Evolutionary conservation across 2,113 vertebrate species (phyloP).

Genomic region (Toxotes chatareus): DNA sequence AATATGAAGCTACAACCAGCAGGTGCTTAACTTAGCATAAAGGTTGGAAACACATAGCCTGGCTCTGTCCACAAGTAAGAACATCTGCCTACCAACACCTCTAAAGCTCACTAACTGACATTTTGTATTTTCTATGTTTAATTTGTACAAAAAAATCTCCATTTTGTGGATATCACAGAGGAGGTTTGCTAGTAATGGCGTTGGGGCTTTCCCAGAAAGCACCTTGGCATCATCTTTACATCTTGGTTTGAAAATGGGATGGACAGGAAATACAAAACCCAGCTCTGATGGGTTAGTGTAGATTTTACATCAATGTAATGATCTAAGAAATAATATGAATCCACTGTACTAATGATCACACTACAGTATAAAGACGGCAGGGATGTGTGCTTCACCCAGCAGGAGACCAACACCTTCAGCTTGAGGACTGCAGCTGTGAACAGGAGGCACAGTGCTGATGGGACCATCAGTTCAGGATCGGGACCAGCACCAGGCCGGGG

Average conservation of each 20-base stretch:
- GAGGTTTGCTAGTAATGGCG: not conserved
- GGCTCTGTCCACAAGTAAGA: not conserved
- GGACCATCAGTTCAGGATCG: constrained; percentile 66
- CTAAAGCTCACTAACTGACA: not conserved
- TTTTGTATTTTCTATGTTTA: not conserved
- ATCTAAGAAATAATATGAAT: not conserved
- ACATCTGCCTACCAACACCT: not conserved
- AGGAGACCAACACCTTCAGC: constrained; percentile 63
- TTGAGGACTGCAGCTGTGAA: constrained; percentile 67
- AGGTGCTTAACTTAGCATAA: not conserved
- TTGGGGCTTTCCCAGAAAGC: not conserved
- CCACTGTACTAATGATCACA: constrained; percentile 19
- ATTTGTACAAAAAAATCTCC: too few relatives aligned
- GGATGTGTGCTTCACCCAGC: constrained; percentile 39
- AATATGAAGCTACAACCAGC: not conserved
- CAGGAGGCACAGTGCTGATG: constrained; percentile 86
- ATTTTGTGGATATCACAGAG: not conserved
- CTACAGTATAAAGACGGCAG: constrained; percentile 42
- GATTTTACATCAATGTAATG: not conserved
- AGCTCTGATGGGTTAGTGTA: not conserved
- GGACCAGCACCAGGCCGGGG: constrained; percentile 53
- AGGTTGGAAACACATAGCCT: not conserved
- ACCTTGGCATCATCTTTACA: not conserved
- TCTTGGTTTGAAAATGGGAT: not conserved
- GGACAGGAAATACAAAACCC: not conserved